Evolutionary conservation across 1,140 invertebrate species (phyloP), one percentile per base, ranked within the genome.

Genomic region (Solenopsis invicta): DNA sequence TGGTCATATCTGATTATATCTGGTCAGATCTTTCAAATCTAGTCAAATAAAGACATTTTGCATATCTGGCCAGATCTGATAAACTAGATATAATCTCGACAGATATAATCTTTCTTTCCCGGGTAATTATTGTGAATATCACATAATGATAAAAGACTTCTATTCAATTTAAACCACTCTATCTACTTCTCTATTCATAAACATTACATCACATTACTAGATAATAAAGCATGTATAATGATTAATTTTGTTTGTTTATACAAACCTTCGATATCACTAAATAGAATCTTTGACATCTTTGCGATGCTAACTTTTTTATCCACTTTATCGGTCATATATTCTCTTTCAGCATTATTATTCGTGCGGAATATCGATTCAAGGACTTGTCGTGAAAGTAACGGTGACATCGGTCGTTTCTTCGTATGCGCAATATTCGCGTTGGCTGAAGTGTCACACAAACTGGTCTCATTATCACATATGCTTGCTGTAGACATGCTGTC

Each of bases 401-500:
- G 93, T 5, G 95, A 95, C 0, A 93, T 94, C 5, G 94, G 91
- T 34, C 76, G 91, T 45, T 80, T 87, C 24, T 72, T 88, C 21
- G 64, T 62, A 12, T 92, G 93, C 84, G 93, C 93, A 29, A 92
- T 94, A 29, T 96, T 95, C 9, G 93, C 95, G 86, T 94, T 90
- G 77, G 89, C 3, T 86, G 93, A 87, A 54, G 92, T 59, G 82
- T 93, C 88, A 90, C 93, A 91, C 86, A 92, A 82, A 84, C 89
- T 93, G 13, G 93, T 94, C 87, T 95, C 95, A 92, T 96, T 96
- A 90, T 96, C 96, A 64, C 94, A 96, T 45, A 94, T 93, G 67
- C 93, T 95, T 21, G 94, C 94, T 37, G 95, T 94, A 48, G 96
- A 96, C 81, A 95, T 94, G 87, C 96, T 96, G 92, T 97, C 97